Evolutionary conservation across 2,888 invertebrate species (phyloP), one percentile per base, ranked within the genome.

Genomic region (Cryptus armator): DNA sequence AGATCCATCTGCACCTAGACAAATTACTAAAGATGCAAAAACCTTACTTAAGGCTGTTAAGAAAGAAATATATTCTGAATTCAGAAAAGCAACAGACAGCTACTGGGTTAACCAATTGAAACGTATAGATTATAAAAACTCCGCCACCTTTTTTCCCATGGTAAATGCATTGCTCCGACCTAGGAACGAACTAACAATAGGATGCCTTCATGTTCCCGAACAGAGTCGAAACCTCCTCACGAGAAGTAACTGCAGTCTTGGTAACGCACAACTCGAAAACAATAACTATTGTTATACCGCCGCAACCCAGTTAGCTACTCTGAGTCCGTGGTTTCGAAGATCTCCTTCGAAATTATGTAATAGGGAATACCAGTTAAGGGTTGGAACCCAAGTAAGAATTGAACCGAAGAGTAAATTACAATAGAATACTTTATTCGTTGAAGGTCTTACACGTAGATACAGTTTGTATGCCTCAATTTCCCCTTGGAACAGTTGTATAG

Each of bases 141-240:
- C 79, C 0, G 46, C 75, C 19, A 67, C 53, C 9, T 86, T 86
- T 16, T 82, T 84, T 46, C 82, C 82, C 14, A 76, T 48, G 14
- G 72, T 83, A 2, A 86, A 84, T 29, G 75, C 46, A 16, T 12
- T 84, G 10, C 68, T 82, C 46, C 44, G 78, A 29, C 80, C 81
- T 0, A 82, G 4, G 12, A 9, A 46, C 0, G 19, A 7, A 3
- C 14, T 72, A 0, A 3, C 24, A 0, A 70, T 80, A 0, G 46
- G 53, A 0, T 44, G 48, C 0, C n/a, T 70, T 1, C 53, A 68
- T 6, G 44, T 56, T 0, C 10, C 70, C 5, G 37, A 24, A 14
- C 59, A 59, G 6, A 68, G 48, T 24, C 16, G 14, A 2, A 3
- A 6, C 0, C 12, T 75, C 9, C 44, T 53, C n/a, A 3, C 37